Base-by-base conservation (phyloP, 2,113 vertebrate species). In the Alethe diademata region DNA sequence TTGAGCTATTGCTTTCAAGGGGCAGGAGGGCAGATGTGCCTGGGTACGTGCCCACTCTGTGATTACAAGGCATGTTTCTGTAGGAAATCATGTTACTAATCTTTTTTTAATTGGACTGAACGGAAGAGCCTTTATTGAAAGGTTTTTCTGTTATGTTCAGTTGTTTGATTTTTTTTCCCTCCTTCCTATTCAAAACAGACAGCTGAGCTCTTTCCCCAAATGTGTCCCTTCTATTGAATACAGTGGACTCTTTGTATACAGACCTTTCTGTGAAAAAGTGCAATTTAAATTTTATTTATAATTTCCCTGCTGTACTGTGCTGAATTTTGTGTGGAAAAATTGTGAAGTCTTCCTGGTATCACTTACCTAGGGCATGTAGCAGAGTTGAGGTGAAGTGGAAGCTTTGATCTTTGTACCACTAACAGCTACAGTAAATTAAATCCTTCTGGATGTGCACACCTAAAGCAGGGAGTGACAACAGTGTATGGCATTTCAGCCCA, bases 401-500 rank as follows among this genome's bases (percentile, higher is more conserved):
- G n/a, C 45, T 85, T 80, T 84, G 47, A 35, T 80, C 18, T 69
- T 38, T 65, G 18, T 40, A 64, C 23, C 12, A 4, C 67, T 75
- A 72, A n/a, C 45, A 61, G 40, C 13, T 90, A 66, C 15, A 57
- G n/a, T 67, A 56, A 65, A 53, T 28, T 1, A 57, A 45, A 50
- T 42, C 25, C 51, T 90, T 51, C 25, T 72, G 54, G 25, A 24
- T 78, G n/a, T 43, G 48, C 53, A 69, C 26, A 43, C n/a, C 24
- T 82, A 35, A 78, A 71, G 8, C 31, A 14, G 14, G 18, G n/a
- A 80, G 18, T 1, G 36, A 54, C 58, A 69, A 6, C 36, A 50
- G 40, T 2, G 1, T 38, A 10, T 1, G 2, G 3, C 14, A 29
- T 22, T 86, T 70, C 1, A 5, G 58, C 33, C 35, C 0, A 0